Evolutionary conservation across 2,888 invertebrate species (phyloP).

Genomic region (Chydorus sphaericus): DNA sequence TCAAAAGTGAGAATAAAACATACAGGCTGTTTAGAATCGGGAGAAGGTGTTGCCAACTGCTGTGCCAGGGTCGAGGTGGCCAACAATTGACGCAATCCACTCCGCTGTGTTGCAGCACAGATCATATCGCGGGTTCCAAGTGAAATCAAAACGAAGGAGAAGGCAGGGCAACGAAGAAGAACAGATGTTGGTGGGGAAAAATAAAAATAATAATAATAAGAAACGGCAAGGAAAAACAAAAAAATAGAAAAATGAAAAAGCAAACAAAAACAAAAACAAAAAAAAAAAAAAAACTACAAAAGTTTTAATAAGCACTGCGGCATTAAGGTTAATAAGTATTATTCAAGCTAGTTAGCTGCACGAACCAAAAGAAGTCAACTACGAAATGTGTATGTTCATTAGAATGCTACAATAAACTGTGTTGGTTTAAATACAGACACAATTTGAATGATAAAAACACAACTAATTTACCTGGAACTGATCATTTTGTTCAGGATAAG

Average conservation of each 20-base stretch:
- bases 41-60: conserved; percentile 5
- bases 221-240: background rate
- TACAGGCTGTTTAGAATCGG: conserved; percentile 8
- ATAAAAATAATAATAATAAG: background rate
- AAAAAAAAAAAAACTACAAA: background rate
- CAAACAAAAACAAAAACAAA: background rate
- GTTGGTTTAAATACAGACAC: background rate
- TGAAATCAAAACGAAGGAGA: background rate
- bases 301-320: background rate
- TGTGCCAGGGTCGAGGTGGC: conserved; percentile 11
- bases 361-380: background rate
- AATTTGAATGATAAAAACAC: background rate
- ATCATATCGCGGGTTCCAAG: background rate
- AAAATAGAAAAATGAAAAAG: background rate
- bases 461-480: background rate
- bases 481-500: conserved; percentile 12
- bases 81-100: conserved; percentile 13
- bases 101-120: conserved; percentile 9
- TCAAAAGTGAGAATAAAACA: background rate
- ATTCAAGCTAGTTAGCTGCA: background rate
- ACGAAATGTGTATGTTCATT: background rate
- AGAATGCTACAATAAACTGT: background rate
- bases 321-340: background rate
- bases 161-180: background rate
- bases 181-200: background rate